Base-by-base conservation (phyloP, 2,888 invertebrate species). In the Andrena camellia region DNA sequence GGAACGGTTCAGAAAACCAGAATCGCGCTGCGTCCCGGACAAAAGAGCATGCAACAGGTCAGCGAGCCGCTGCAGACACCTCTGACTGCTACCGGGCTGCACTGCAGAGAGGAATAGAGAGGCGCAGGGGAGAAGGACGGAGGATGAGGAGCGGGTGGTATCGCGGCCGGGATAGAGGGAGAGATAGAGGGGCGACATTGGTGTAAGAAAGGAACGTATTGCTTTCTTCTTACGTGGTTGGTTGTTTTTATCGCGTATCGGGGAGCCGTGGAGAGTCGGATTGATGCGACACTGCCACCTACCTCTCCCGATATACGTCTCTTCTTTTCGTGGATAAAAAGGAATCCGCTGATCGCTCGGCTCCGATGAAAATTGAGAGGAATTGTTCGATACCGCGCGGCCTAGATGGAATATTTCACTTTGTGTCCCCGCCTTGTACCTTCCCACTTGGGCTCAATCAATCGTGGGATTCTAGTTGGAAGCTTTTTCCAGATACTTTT, bases 21-120 rank as follows among this genome's bases (percentile, higher is more conserved):
- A 78, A 82, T 81, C 79, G 77, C 77, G 80, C 84, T 73, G 31
- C 66, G 83, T 89, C 86, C 88, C 87, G 90, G 88, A 90, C 90
- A 92, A 92, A 92, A 92, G 92, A 90, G 89, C 89, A 90, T 86
- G 92, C 92, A 92, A 92, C 92, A 92, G 92, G 92, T 92, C 92
- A 92, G 91, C 85, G 85, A 71, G 85, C 79, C 81, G 84, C 84
- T 83, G 78, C 80, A 80, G 85, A 87, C 89, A 90, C 84, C 86
- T 86, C 84, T 72, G 73, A 74, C 79, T 80, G 33, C 79, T 78
- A 31, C 69, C 57, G 72, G 42, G 66, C 71, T 73, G 71, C 64
- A 62, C 71, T 52, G 42, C 31, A 17, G 26, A 57, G 23, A 13
- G 57, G 23, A 23, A 57, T 4, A 26, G 57, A 57, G 57, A 1